Percentiles rank a stretch among this genome's conserved stretches.
Conservation (phyloP, 2,888 invertebrate species). For the Polietes domitor region DNA sequence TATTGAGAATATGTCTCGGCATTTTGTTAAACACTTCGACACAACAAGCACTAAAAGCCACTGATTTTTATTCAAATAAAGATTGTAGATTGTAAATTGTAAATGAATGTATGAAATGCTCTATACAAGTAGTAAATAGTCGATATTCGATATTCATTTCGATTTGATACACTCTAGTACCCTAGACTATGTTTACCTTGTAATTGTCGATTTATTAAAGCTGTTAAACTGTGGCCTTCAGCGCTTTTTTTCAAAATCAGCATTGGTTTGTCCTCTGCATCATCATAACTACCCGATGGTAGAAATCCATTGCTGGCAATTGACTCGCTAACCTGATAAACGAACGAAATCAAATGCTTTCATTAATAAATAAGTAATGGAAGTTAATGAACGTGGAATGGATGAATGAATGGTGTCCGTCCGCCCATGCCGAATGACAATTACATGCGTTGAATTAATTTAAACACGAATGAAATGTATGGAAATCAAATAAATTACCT, state of each 20-base stretch:
- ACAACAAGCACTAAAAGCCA: constrained; percentile 62
- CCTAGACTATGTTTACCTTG: constrained; percentile 85
- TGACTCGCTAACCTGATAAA: constrained; percentile 87
- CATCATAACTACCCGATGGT: constrained; percentile 86
- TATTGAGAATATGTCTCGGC: constrained; percentile 15
- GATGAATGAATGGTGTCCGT: too few species aligned
- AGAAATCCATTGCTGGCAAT: constrained; percentile 89
- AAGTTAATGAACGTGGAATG: too few species aligned
- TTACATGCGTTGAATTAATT: too few species aligned
- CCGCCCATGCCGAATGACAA: too few species aligned
- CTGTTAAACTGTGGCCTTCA: constrained; percentile 89
- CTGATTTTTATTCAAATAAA: constrained; percentile 38
- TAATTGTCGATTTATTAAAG: constrained; percentile 88
- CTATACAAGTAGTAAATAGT: constrained; percentile 38
- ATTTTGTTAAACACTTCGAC: constrained; percentile 45
- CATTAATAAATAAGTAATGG: too few species aligned
- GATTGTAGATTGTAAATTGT: too few species aligned
- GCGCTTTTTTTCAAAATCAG: constrained; percentile 86
- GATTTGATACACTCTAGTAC: too few species aligned
- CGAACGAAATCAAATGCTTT: background rate
- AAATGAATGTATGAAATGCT: constrained; percentile 40
- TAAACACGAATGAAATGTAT: too few species aligned
- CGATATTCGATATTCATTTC: background rate
- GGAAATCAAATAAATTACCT: constrained; percentile 71
- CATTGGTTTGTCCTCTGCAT: constrained; percentile 89